Evolutionary conservation across 2,888 invertebrate species (phyloP), one percentile per base, ranked within the genome.

Genomic region (Brachyopa scutellaris): DNA sequence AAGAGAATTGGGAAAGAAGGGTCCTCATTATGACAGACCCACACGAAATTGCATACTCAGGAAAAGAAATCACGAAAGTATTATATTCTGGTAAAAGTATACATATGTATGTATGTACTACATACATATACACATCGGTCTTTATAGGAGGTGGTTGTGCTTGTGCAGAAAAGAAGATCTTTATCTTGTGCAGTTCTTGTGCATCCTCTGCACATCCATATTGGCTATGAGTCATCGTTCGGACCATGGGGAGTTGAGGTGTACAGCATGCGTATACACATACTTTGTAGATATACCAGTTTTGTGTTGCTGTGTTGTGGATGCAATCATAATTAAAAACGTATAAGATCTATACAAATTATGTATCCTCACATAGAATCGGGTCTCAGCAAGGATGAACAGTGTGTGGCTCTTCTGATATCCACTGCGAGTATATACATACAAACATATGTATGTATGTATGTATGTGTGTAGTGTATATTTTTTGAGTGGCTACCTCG

Each of bases 321-420:
- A 55, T 67, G 49, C 64, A 74, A 59, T 69, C 47, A 78, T 78
- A 55, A 77, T 76, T 76, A 80, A 76, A 51, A 72, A 72, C 57
- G 64, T 49, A 66, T 72, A 55, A 55, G 38, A 72, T 55, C 21
- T 9, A n/a, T n/a, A n/a, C n/a, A n/a, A n/a, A n/a, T n/a, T n/a
- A 47, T 45, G 31, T 64, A 69, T 45, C 17, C 31, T n/a, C n/a
- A n/a, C n/a, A n/a, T n/a, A n/a, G n/a, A n/a, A n/a, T n/a, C n/a
- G n/a, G n/a, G n/a, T n/a, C n/a, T n/a, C n/a, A n/a, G n/a, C 23
- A 49, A 29, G 7, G 21, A 31, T 61, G 31, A 33, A 21, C 21
- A 9, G 2, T 8, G 49, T 21, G 29, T 51, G 15, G 26, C 23
- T 51, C n/a, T n/a, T n/a, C 1, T 5, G 11, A 2, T 9, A 51